A percentile compares a stretch with the other conserved stretches of the same genome.
Conservation (phyloP, 2,888 invertebrate genomes). For the Chrysopilus asiliformis region DNA sequence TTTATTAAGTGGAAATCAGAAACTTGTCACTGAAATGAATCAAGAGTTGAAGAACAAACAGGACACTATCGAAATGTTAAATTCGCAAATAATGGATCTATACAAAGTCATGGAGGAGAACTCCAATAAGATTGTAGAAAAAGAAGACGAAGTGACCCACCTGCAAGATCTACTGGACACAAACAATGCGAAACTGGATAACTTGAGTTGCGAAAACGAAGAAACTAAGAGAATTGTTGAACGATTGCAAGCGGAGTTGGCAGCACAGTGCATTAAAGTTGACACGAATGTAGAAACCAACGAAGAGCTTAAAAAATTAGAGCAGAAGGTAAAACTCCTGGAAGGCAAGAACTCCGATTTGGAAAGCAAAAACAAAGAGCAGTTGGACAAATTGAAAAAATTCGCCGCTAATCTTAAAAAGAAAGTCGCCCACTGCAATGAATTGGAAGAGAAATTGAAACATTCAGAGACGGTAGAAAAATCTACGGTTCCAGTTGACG, state of each 20-base stretch:
- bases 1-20: slow-evolving; percentile 28
- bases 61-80: slow-evolving; percentile 49
- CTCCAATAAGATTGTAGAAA: slow-evolving; percentile 37
- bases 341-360: slow-evolving; percentile 34
- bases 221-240: slow-evolving; percentile 26
- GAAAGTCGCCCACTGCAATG: slow-evolving; percentile 48
- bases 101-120: slow-evolving; percentile 44
- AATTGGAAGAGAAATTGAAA: slow-evolving; percentile 45
- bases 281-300: slow-evolving; percentile 30
- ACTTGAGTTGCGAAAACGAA: slow-evolving; percentile 32
- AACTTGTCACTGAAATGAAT: slow-evolving; percentile 23
- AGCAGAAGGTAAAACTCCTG: slow-evolving; percentile 29
- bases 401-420: slow-evolving; percentile 64
- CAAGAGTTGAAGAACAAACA: slow-evolving; percentile 41
- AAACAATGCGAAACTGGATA: slow-evolving; percentile 36
- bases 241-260: slow-evolving; percentile 18
- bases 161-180: slow-evolving; percentile 35
- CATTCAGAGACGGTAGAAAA: slow-evolving; percentile 9
- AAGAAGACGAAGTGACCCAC: slow-evolving; percentile 38
- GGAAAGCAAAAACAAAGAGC: slow-evolving; percentile 51
- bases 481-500: neutral
- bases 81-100: slow-evolving; percentile 40
- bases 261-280: slow-evolving; percentile 13
- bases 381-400: slow-evolving; percentile 65
- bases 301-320: slow-evolving; percentile 20